phyloP scores from a whole-genome alignment of 2,888 invertebrate genomes.

The Villa cingulata region DNA sequence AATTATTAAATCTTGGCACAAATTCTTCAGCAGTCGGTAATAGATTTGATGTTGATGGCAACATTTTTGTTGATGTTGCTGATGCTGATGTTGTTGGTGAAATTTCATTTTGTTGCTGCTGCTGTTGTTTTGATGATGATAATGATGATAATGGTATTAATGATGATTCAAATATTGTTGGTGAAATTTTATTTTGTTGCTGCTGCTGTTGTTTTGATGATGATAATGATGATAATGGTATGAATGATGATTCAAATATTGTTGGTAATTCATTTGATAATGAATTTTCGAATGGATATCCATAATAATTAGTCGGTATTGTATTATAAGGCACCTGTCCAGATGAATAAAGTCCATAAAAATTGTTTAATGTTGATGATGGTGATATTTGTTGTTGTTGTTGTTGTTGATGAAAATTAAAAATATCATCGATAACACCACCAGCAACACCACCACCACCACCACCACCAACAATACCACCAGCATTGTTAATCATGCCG shows the following conservation, averaged over 20 bases:
- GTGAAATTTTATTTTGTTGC: neutral
- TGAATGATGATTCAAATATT: neutral
- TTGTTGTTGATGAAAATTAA: neutral
- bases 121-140: constrained; percentile 23
- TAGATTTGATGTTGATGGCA: constrained; percentile 22
- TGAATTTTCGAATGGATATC: neutral
- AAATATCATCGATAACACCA: too few relatives aligned
- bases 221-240: constrained; percentile 13
- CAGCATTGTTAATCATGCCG: too few relatives aligned
- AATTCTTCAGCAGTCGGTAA: constrained; percentile 32
- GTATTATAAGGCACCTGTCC: constrained; percentile 11
- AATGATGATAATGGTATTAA: constrained; percentile 13
- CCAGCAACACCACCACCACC: too few relatives aligned
- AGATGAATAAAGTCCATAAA: constrained; percentile 4
- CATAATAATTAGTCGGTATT: neutral
- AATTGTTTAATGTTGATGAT: neutral
- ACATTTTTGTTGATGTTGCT: constrained; percentile 11
- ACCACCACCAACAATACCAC: too few relatives aligned
- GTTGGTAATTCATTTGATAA: too few relatives aligned
- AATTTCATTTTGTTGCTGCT: neutral
- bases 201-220: constrained; percentile 25
- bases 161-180: neutral
- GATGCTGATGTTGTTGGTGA: neutral
- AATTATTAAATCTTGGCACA: constrained; percentile 28
- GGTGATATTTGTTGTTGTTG: neutral